These are phyloP conservation scores for Tenualosa ilisha DNA, from an alignment of 2,797 vertebrate species.

Conservation along the genomic window DNA sequence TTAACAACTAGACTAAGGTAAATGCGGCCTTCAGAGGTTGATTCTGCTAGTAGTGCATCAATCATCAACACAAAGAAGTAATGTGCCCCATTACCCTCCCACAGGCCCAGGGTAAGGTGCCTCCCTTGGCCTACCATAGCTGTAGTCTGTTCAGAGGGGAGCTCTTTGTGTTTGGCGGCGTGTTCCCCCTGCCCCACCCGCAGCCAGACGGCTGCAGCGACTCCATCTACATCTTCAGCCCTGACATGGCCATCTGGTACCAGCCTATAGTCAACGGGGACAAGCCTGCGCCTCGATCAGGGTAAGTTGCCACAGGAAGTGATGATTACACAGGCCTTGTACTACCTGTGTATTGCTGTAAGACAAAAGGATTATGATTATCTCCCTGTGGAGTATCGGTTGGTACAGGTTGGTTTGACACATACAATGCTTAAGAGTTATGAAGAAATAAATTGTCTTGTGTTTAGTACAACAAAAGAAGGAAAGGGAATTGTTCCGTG, in stretches of 20 bases:
- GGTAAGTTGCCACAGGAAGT: conserved; percentile 44
- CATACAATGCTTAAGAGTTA: not conserved
- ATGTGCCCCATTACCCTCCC: not conserved
- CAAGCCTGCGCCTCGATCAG: conserved; percentile 72
- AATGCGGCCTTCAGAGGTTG: not conserved
- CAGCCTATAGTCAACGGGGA: conserved; percentile 81
- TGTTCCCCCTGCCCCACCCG: conserved; percentile 73
- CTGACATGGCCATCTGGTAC: conserved; percentile 77
- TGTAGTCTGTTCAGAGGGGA: conserved; percentile 79
- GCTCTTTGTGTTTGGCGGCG: conserved; percentile 79
- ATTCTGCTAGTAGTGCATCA: not conserved
- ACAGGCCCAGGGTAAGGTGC: conserved; percentile 78
- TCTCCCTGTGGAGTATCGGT: not conserved
- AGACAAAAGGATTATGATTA: not conserved
- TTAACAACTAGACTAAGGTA: not conserved
- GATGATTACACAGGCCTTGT: not conserved
- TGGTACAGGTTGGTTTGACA: not conserved
- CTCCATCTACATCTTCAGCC: conserved; percentile 82
- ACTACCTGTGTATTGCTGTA: not conserved
- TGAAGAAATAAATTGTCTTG: not conserved
- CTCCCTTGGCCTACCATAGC: conserved; percentile 79
- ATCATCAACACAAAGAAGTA: not conserved
- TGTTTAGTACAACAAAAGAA: not conserved
- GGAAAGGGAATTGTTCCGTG: not conserved
- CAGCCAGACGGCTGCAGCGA: conserved; percentile 81